These are phyloP conservation scores for Penaeus vannamei DNA, from an alignment of 1,140 invertebrate species.

Conservation along the genomic window DNA sequence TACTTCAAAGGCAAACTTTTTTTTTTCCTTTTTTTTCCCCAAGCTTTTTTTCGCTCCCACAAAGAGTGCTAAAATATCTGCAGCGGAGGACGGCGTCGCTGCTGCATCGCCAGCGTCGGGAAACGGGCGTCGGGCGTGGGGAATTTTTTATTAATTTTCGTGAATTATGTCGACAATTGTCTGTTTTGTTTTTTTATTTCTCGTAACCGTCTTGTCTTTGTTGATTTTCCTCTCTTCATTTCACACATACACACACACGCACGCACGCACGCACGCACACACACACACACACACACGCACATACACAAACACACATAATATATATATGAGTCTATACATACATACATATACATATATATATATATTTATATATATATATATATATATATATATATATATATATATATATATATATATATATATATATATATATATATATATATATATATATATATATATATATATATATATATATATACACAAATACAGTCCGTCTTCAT, in stretches of 20 bases:
- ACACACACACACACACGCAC: neutral
- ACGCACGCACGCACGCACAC: neutral
- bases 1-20: too few relatives aligned
- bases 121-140: too few relatives aligned
- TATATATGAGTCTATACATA: neutral
- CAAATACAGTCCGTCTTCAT: neutral
- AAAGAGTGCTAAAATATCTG: too few relatives aligned
- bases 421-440: neutral
- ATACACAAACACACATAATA: neutral
- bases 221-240: neutral
- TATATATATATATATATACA: neutral
- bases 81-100: too few relatives aligned
- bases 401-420: neutral
- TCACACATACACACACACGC: neutral
- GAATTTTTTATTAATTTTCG: too few relatives aligned
- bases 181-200: too few relatives aligned
- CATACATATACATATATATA: neutral
- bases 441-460: neutral
- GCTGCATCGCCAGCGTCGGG: too few relatives aligned
- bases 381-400: neutral
- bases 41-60: too few relatives aligned
- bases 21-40: too few relatives aligned
- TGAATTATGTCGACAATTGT: too few relatives aligned
- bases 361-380: neutral
- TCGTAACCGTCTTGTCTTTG: too few relatives aligned